A percentile compares a stretch with the other conserved stretches of the same genome.
Conservation (phyloP, 2,113 vertebrate genomes). For the Amazona guildingii region DNA sequence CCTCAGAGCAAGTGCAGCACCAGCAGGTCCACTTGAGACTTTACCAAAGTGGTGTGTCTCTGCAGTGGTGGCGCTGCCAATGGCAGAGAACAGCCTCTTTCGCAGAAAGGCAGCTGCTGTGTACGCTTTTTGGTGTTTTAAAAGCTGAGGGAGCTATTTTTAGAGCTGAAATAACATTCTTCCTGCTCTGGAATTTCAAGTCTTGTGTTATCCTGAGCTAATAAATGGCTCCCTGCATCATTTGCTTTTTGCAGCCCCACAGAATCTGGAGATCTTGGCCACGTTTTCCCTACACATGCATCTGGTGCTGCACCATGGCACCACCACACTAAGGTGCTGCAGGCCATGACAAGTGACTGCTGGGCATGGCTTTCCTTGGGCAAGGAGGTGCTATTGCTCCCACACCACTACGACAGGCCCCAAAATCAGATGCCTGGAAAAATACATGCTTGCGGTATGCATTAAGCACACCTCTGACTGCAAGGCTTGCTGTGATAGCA, state of each 20-base stretch:
- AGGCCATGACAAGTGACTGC: background rate
- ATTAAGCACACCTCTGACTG: background rate
- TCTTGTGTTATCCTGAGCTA: background rate
- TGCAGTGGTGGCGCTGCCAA: background rate
- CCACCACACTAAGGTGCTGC: background rate
- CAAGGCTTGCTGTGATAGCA: background rate
- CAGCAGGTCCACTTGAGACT: background rate
- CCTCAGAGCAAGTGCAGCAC: background rate
- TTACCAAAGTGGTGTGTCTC: background rate
- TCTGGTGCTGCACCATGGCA: background rate
- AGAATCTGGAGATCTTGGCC: background rate
- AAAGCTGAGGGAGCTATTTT: background rate
- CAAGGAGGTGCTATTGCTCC: background rate
- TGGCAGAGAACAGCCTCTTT: background rate
- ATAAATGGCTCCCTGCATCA: background rate
- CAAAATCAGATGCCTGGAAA: background rate
- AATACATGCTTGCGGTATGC: background rate
- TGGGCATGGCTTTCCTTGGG: background rate
- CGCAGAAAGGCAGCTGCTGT: background rate
- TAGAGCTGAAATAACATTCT: background rate
- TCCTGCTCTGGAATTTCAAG: background rate
- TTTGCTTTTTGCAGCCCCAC: background rate
- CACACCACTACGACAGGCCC: background rate
- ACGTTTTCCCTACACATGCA: background rate
- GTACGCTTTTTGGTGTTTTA: background rate